Evolutionary conservation across 2,113 vertebrate genomes (phyloP), one percentile per base, ranked within the genome.

Genomic region (Nothobranchius furzeri): DNA sequence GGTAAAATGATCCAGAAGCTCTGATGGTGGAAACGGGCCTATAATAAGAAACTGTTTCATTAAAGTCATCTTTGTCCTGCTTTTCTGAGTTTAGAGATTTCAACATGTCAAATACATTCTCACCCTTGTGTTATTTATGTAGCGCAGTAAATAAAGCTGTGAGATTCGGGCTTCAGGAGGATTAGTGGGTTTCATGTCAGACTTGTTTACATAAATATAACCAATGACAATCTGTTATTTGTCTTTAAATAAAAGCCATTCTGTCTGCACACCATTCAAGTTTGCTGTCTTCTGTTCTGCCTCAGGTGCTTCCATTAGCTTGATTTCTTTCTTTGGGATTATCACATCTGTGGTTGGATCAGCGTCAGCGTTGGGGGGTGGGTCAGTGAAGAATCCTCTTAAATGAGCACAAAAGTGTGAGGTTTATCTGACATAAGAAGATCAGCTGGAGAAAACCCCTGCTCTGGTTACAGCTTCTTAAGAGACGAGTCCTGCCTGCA

Each of bases 371-470:
- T 30, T 1, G 30, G 30, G 30, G 30, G 7, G 3, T n/a, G 45
- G 73, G 64, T 85, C 76, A 76, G 52, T 1, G 54, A 82, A 58
- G 75, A 89, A 91, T 88, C 86, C 81, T 86, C 72, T 91, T 89
- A 91, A 84, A 89, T 69, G 20, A 70, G 70, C 73, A 76, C 64
- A 64, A 71, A 20, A 77, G 54, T 52, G 57, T 71, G 59, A 76
- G 71, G 64, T 83, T 85, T 75, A 85, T 81, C 86, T 74, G 76
- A 78, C 54, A 14, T 67, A 76, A 83, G 85, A 70, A 51, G 83
- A 85, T 87, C 78, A 75, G 78, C 71, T 30, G 60, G 36, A 87
- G 75, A 81, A 78, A 55, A 61, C 71, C 78, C 78, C 82, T 84
- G 82, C 70, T 70, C 87, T 17, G 65, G 79, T 72, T 75, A 81